Evolutionary conservation across 1,140 invertebrate genomes (phyloP), one percentile per base, ranked within the genome.

Genomic region (Hycleus cichorii): DNA sequence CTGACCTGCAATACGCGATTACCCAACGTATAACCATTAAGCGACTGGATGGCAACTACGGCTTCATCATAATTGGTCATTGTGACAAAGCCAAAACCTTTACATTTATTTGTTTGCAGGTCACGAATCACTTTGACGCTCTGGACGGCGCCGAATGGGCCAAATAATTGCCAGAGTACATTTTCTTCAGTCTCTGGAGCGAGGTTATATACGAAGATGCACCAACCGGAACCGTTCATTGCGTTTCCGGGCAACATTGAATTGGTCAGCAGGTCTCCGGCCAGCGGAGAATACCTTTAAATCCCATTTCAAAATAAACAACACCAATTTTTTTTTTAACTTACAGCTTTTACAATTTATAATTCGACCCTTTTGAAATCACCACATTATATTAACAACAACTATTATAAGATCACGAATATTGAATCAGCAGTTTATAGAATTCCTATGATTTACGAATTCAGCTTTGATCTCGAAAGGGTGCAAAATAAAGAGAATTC

Each of bases 51-150:
- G 51, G 97, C 96, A 59, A 96, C 89, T 25, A 97, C 86, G 9
- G 96, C 95, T 74, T 98, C 96, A 75, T 98, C 95, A 78, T 98
- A 98, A 77, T 98, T 97, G 69, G 94, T 97, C 97, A 99, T 99
- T 52, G 95, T 98, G 57, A 99, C 95, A 77, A 98, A 98, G n/a
- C 95, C 97, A 76, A 97, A 98, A 66, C 97, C 97, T 79, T 98
- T 98, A 84, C 97, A 98, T 78, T 98, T 98, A 80, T 97, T 95
- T 59, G 95, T 97, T 76, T 97, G 91, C 69, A 95, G 83, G 78
- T 98, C 96, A 59, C 95, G 87, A 70, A 98, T 97, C 49, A 96
- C 91, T 81, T 98, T 98, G 32, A 98, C 96, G 72, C 90, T 95
- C 77, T 98, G 94, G 55, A 99, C 96, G 58, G 96, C 96, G 55